Percentiles rank a stretch among this genome's conserved stretches.
Evolutionary conservation across 2,888 invertebrate genomes (phyloP).

Genomic region (Chloromyia formosa): DNA sequence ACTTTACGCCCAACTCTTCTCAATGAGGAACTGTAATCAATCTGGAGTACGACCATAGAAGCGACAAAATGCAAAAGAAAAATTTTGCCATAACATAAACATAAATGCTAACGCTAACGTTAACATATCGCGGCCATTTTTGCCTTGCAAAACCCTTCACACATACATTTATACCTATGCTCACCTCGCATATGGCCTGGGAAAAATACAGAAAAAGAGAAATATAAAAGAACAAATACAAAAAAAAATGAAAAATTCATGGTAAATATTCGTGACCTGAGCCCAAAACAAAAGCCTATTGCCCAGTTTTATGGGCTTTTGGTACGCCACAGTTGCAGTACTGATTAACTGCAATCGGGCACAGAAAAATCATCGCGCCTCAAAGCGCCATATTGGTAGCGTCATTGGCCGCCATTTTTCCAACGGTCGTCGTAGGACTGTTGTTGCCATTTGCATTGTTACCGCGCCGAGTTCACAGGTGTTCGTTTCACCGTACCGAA

Average conservation of each 20-base stretch:
- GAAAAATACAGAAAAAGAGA: constrained; percentile 43
- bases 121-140: neutral
- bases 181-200: neutral
- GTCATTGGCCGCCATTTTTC: constrained; percentile 30
- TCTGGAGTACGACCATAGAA: constrained; percentile 31
- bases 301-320: constrained; percentile 49
- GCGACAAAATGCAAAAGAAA: constrained; percentile 40
- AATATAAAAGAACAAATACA: too few relatives aligned
- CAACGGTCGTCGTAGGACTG: neutral
- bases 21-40: constrained; percentile 41
- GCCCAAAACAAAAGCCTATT: constrained; percentile 53
- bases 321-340: constrained; percentile 46
- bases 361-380: constrained; percentile 44
- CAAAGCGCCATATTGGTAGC: constrained; percentile 33
- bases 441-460: constrained; percentile 1
- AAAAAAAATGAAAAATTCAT: constrained; percentile 49
- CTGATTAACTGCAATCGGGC: constrained; percentile 47
- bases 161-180: neutral
- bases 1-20: constrained; percentile 13
- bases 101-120: constrained; percentile 11
- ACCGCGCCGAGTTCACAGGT: constrained; percentile 21
- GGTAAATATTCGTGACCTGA: constrained; percentile 53
- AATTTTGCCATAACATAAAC: constrained; percentile 33
- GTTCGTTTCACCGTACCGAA: constrained; percentile 12
- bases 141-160: neutral